Evolutionary conservation across 2,797 vertebrate species (phyloP), one percentile per base, ranked within the genome.

Genomic region (Artibeus jamaicensis): DNA sequence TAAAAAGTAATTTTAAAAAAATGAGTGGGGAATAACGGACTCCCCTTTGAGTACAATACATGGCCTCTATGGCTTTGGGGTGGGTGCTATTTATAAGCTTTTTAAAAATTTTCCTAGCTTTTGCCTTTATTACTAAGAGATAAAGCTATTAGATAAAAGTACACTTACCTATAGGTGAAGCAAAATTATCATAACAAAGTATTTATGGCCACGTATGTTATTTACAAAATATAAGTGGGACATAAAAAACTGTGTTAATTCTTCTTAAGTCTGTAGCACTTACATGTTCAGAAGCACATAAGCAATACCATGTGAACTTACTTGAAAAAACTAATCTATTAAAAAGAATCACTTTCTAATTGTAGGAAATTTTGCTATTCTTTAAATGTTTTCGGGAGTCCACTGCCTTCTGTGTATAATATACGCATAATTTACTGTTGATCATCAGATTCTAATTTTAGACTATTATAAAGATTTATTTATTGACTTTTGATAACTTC

Each of bases 391-490:
- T 83, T 1, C 14, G 71, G 18, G 26, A 74, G 85, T 95, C 77
- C 44, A 65, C 12, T 89, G 7, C 76, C n/a, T 86, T 4, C 15
- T 93, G 4, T 68, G 65, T 82, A 1, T 93, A 91, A 82, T 42
- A 16, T 59, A 29, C 7, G n/a, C 55, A 1, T 96, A 48, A 93
- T 93, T 91, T 89, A 57, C 29, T 92, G 11, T 89, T 92, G 86
- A 46, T 96, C 53, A 86, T 81, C 16, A 86, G n/a, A 77, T 91
- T 96, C 90, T 89, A 26, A 85, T 76, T 97, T 96, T 95, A 74
- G 26, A 76, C 50, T 22, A 73, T 89, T 95, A 55, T 6, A 84
- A 89, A 96, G 32, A 65, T 73, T 85, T 57, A 77, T 86, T 15
- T 78, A 2, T 92, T 94, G 92, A 86, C 70, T 91, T 89, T 55